These are phyloP conservation scores for Muschampia plurimacula DNA, from an alignment of 2,888 invertebrate species.

Conservation along the genomic window DNA sequence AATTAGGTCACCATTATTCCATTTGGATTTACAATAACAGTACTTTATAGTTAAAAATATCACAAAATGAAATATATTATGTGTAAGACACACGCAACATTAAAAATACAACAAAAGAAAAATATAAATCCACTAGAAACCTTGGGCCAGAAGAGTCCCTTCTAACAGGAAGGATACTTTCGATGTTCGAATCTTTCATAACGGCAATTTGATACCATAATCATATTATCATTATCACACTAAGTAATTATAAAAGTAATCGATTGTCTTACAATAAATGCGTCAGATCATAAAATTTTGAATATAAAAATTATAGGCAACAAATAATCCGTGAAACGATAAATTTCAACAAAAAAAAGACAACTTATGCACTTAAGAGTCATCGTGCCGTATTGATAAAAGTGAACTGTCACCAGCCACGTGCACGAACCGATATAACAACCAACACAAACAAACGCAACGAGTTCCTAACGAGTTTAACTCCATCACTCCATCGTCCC, in stretches of 20 bases:
- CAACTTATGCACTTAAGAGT: conserved; percentile 82
- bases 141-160: conserved; percentile 84
- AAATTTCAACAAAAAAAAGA: conserved; percentile 82
- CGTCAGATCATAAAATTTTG: conserved; percentile 86
- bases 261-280: conserved; percentile 86
- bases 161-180: conserved; percentile 87
- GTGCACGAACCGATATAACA: conserved; percentile 62
- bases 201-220: conserved; percentile 85
- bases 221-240: conserved; percentile 80
- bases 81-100: conserved; percentile 87
- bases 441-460: conserved; percentile 77
- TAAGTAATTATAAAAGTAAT: conserved; percentile 86
- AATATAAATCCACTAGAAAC: conserved; percentile 86
- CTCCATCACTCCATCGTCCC: conserved; percentile 75
- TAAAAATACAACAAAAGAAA: conserved; percentile 85
- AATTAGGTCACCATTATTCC: conserved; percentile 86
- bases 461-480: conserved; percentile 80
- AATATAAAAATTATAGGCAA: conserved; percentile 83
- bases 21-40: conserved; percentile 85
- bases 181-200: conserved; percentile 84
- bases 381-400: conserved; percentile 85
- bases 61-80: conserved; percentile 87
- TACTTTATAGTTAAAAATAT: conserved; percentile 87
- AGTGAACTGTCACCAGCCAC: conserved; percentile 71
- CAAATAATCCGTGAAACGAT: conserved; percentile 83